A percentile compares a stretch with the other conserved stretches of the same genome.
These are phyloP conservation scores for Enhydra lutris DNA, from an alignment of 2,113 vertebrate genomes.

Conservation along the genomic window DNA sequence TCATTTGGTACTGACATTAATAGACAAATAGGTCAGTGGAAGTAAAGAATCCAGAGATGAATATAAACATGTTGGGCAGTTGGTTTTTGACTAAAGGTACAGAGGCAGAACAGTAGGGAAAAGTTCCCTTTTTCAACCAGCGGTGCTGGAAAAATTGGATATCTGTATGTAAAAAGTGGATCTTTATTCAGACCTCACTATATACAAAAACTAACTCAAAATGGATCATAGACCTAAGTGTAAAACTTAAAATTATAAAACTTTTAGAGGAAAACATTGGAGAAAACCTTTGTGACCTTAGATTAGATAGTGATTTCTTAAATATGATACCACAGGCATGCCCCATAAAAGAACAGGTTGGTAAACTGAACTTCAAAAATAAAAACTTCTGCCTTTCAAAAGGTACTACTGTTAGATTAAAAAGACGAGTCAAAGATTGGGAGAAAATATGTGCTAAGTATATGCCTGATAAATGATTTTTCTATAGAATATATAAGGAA, in stretches of 20 bases:
- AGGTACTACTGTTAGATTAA: neutral
- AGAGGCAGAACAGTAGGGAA: neutral
- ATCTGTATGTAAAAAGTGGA: neutral
- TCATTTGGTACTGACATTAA: neutral
- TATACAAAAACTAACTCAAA: neutral
- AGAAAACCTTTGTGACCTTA: neutral
- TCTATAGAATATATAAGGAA: neutral
- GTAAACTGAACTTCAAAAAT: neutral
- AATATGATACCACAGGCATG: neutral
- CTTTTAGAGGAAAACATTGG: neutral
- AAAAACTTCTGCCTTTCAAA: neutral
- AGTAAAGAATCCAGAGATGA: neutral
- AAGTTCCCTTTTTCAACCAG: neutral
- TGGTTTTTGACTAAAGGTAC: neutral
- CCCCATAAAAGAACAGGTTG: neutral
- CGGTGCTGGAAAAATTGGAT: neutral
- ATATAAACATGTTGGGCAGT: neutral
- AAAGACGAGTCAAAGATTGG: neutral
- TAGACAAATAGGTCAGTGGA: neutral
- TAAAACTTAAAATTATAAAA: neutral
- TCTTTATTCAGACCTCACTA: neutral
- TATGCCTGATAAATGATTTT: neutral
- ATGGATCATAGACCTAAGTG: neutral
- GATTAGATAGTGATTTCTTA: neutral
- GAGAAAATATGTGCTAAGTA: neutral